A percentile compares a stretch with the other conserved stretches of the same genome.
Conservation (phyloP, 2,888 invertebrate genomes). For the Papilio demoleus region DNA sequence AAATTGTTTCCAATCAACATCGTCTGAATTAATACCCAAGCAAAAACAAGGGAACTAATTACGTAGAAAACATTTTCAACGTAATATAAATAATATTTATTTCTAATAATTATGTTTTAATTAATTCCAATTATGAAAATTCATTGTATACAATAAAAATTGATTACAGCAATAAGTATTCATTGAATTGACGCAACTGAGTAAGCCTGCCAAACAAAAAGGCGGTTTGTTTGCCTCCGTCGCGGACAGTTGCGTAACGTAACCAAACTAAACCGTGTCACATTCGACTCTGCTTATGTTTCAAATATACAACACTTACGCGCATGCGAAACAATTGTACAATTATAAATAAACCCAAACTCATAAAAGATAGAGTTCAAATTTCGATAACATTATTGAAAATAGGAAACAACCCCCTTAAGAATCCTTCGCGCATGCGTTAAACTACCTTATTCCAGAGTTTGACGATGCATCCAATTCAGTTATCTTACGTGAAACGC, state of each 20-base stretch:
- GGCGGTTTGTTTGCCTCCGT: constrained; percentile 6
- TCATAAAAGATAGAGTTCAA: constrained; percentile 49
- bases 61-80: not conserved
- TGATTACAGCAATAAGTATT: constrained; percentile 19
- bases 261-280: constrained; percentile 35
- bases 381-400: constrained; percentile 44
- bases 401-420: constrained; percentile 54
- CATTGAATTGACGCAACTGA: constrained; percentile 20
- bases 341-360: constrained; percentile 48
- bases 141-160: constrained; percentile 4
- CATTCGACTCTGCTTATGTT: constrained; percentile 54
- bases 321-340: constrained; percentile 59
- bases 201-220: constrained; percentile 10
- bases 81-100: not conserved
- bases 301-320: constrained; percentile 39
- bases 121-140: constrained; percentile 1
- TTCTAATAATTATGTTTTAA: not conserved
- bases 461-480: constrained; percentile 47
- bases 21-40: too few species aligned
- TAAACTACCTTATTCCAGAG: constrained; percentile 60
- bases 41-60: not conserved
- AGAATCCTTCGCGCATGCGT: constrained; percentile 72
- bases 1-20: not conserved
- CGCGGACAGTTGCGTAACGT: constrained; percentile 23
- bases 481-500: constrained; percentile 56